Evolutionary conservation across 2,113 vertebrate genomes (phyloP).

Genomic region (Orycteropus afer): DNA sequence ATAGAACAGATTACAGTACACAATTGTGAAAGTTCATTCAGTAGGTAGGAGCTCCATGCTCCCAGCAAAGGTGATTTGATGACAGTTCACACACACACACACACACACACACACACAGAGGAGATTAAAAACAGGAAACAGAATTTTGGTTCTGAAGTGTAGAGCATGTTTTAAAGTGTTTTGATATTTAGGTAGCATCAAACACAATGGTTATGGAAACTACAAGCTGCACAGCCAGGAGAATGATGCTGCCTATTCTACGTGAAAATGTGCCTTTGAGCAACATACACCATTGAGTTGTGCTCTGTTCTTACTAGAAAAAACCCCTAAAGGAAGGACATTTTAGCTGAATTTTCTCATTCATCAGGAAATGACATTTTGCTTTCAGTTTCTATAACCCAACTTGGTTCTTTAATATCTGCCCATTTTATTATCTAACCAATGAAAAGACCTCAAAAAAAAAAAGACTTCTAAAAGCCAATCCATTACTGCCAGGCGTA

Average conservation of each 20-base stretch:
- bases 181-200: not conserved
- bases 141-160: not conserved
- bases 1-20: not conserved
- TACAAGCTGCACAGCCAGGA: not conserved
- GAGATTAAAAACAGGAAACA: not conserved
- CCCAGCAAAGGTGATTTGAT: not conserved
- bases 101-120: not conserved
- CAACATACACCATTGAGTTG: constrained; percentile 31
- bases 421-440: constrained; percentile 55
- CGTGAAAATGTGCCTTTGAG: constrained; percentile 38
- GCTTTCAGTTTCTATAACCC: constrained; percentile 60
- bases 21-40: not conserved
- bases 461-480: not conserved
- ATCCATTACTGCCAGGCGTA: not conserved
- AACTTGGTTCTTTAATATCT: constrained; percentile 49
- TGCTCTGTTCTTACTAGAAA: not conserved
- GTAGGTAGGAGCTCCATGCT: not conserved
- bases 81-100: not conserved
- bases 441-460: not conserved
- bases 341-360: constrained; percentile 47
- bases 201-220: not conserved
- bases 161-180: not conserved
- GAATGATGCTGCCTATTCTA: not conserved
- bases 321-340: constrained; percentile 27
- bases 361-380: constrained; percentile 45